Conservation (phyloP, 2,113 vertebrate species). For the Mesocricetus auratus region DNA sequence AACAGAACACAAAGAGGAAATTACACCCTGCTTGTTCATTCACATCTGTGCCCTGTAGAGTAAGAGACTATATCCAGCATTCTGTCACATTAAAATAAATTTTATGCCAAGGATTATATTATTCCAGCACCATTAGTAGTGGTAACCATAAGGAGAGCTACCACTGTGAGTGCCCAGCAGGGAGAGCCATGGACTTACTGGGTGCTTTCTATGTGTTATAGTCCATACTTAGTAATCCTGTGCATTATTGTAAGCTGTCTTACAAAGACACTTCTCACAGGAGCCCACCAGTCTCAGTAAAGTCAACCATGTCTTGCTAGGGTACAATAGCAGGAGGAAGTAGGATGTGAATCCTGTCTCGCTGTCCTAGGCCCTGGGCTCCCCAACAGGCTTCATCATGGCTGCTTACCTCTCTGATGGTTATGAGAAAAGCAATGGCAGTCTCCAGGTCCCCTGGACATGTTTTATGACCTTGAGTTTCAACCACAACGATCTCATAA, state of each 20-base stretch:
- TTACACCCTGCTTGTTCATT: slow-evolving; percentile 29
- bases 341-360: not conserved
- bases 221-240: not conserved
- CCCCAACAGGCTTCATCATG: not conserved
- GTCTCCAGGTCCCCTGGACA: slow-evolving; percentile 4
- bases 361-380: not conserved
- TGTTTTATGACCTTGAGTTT: slow-evolving; percentile 13
- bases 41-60: not conserved
- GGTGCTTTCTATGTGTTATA: not conserved
- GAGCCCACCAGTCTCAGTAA: not conserved
- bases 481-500: slow-evolving; percentile 1
- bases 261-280: slow-evolving; percentile 12
- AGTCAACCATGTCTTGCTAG: not conserved
- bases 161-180: not conserved
- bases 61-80: not conserved
- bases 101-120: not conserved
- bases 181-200: not conserved
- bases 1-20: slow-evolving; percentile 52
- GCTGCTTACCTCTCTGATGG: not conserved
- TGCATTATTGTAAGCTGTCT: not conserved
- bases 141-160: not conserved
- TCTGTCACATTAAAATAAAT: slow-evolving; percentile 33
- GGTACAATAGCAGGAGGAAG: not conserved
- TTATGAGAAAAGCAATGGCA: not conserved
- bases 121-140: not conserved